Evolutionary conservation across 2,113 vertebrate genomes (phyloP).

Genomic region (Phocoena phocoena): DNA sequence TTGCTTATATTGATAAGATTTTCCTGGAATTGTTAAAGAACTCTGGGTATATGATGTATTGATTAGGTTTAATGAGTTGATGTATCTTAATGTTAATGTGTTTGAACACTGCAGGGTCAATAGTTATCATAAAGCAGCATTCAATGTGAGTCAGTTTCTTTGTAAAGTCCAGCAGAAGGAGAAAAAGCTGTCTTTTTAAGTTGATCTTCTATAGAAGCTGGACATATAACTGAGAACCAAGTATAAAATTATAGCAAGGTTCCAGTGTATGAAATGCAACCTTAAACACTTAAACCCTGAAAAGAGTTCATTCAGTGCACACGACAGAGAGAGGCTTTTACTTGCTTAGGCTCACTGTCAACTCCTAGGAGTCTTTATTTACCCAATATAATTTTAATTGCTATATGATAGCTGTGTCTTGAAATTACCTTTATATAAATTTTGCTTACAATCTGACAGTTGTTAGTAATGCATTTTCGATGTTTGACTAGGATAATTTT

Average conservation of each 20-base stretch:
- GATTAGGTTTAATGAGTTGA: neutral
- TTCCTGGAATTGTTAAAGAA: neutral
- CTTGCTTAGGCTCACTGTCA: neutral
- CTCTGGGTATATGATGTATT: neutral
- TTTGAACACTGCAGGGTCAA: neutral
- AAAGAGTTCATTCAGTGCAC: neutral
- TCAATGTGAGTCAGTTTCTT: neutral
- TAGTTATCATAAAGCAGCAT: neutral
- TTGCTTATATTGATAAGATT: constrained; percentile 1
- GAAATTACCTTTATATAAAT: constrained; percentile 26
- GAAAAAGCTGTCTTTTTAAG: neutral
- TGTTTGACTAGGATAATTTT: constrained; percentile 64
- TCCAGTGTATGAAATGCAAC: neutral
- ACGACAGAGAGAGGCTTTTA: neutral
- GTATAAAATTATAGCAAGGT: neutral
- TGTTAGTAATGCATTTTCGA: constrained; percentile 44
- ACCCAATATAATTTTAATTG: constrained; percentile 55
- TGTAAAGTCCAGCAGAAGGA: neutral
- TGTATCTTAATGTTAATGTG: neutral
- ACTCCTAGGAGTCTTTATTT: constrained; percentile 28
- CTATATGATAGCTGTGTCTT: constrained; percentile 42
- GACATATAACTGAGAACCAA: neutral
- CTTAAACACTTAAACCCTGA: neutral
- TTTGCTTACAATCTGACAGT: constrained; percentile 70
- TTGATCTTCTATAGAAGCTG: neutral